Base-by-base conservation (phyloP, 53 echinoderm and acorn worm genomes). In the Crossaster papposus region DNA sequence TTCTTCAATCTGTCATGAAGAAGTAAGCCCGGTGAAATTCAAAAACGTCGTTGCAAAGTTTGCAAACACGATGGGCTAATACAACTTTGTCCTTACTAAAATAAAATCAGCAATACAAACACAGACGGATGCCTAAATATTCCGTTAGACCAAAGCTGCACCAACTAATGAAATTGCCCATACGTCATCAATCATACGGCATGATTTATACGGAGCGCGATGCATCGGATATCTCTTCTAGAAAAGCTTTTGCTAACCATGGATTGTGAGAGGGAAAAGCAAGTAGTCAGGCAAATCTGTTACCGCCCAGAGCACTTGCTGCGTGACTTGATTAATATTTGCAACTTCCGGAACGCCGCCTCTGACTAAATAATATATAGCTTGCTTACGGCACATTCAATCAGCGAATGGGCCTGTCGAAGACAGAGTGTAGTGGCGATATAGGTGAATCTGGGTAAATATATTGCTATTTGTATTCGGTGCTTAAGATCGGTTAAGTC, bases 321-420 rank as follows among this genome's bases (percentile, higher is more conserved):
- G 74, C 31, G 29, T 55, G 55, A 74, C 31, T 85, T 85, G 85
- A 87, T 87, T 87, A 87, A 87, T 87, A 87, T 58, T 87, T 72
- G 87, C 62, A 58, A 87, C 76, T 87, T 77, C 85, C 85, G 85
- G 85, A 72, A n/a, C 30, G 17, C 36, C 28, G 53, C 64, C 73
- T 32, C 24, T 34, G 32, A 53, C 52, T 53, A 32, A 72, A 85
- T 85, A 85, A 85, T 85, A 85, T 85, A 85, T 85, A 72, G 85
- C 50, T 73, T 73, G 85, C 85, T 73, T 30, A 30, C 30, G 85
- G 85, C 85, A 85, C 73, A 85, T 85, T 85, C 85, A 73, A 85
- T 85, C 85, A 85, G 85, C 51, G 34, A 73, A 32, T 54, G 30
- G 83, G 36, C 28, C 23, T 72, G 85, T 72, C 72, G n/a, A 53